Base-by-base conservation (phyloP, 2,797 vertebrate species). In the Melanotaenia boesemani region DNA sequence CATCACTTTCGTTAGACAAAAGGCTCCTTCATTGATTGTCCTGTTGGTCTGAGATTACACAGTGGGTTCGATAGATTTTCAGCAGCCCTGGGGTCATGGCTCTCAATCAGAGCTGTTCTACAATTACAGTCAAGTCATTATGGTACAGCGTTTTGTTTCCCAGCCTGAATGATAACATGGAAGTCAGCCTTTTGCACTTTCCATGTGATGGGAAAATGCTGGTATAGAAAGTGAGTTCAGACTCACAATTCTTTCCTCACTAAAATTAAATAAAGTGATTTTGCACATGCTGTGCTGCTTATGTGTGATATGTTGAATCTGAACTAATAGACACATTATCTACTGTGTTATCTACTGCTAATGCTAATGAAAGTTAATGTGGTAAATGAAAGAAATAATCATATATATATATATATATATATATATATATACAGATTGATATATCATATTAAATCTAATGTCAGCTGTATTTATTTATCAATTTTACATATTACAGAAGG, bases 21-120 rank as follows among this genome's bases (percentile, higher is more conserved):
- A 82, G 63, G 76, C 75, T 58, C 62, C 72, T 61, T 59, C 72
- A 89, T 79, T 86, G 88, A 89, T 84, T 85, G 62, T 87, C 63
- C 82, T 81, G 70, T 79, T 86, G 79, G 64, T 80, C 54, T 83
- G 81, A 81, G 78, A 86, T 83, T 77, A 84, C 61, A 10, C 70
- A 70, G 74, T 13, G 32, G 76, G 67, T 85, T 76, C 62, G 12
- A 87, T 76, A 72, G 85, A 84, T 85, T 86, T 89, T 55, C 70
- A 71, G 70, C 74, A 74, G 67, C 79, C 57, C 39, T 15, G 57
- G 50, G 75, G 74, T 82, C 81, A 77, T 67, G 59, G 79, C 81
- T 81, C 79, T 78, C 74, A 85, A 74, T 86, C 76, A 76, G 58
- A 6, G 37, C 70, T 70, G 26, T 71, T 80, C 77, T 79, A 72